phyloP scores from a whole-genome alignment of 2,113 vertebrate genomes.

The Psophia crepitans region DNA sequence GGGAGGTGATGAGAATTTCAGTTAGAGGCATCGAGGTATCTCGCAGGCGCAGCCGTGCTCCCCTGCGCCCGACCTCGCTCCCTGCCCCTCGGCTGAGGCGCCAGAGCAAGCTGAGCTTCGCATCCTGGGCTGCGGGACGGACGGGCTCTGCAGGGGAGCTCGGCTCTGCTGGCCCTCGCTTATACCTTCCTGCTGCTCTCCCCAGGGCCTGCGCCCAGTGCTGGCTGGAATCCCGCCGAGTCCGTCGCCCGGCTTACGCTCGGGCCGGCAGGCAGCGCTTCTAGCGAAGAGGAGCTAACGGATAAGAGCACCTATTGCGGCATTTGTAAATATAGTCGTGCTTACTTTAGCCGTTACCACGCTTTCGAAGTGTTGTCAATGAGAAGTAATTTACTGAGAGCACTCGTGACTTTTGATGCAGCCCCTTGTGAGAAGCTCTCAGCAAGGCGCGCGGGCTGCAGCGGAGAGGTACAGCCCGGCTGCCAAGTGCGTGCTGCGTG shows the following conservation, averaged over 20 bases:
- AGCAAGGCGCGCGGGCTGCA: not conserved
- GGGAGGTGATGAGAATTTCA: not conserved
- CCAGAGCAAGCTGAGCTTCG: not conserved
- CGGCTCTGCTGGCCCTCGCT: not conserved
- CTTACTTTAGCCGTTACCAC: not conserved
- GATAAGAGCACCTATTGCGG: not conserved
- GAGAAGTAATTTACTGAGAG: not conserved
- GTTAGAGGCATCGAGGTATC: not conserved
- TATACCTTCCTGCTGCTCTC: not conserved
- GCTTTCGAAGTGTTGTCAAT: not conserved
- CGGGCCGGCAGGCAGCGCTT: not conserved
- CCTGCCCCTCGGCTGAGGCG: not conserved
- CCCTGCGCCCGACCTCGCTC: rapidly evolving
- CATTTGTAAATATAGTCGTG: not conserved
- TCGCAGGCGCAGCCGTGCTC: not conserved
- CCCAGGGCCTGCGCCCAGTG: not conserved
- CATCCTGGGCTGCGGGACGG: no score
- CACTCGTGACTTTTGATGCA: not conserved
- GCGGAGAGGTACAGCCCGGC: not conserved
- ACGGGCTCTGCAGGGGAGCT: not conserved
- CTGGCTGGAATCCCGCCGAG: not conserved
- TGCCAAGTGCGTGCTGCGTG: not conserved
- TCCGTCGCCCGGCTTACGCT: not conserved
- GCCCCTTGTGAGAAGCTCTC: not conserved
- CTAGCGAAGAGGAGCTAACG: not conserved